Conservation (phyloP, 2,113 vertebrate genomes). For the Synchiropus splendidus region DNA sequence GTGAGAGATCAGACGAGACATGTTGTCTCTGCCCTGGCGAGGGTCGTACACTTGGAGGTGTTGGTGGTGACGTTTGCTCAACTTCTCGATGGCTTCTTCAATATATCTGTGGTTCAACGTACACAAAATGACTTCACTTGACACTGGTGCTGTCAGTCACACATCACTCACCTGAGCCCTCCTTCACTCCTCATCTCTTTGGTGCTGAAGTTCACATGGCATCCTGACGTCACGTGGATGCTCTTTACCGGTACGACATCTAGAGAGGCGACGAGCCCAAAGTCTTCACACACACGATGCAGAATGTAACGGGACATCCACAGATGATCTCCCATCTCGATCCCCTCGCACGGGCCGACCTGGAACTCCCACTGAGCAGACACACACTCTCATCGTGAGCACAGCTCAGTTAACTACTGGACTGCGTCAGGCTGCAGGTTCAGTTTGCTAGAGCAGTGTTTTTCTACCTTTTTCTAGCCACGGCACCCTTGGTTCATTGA, state of each 20-base stretch:
- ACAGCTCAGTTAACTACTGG: too few relatives aligned
- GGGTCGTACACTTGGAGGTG: constrained; percentile 70
- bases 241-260: constrained; percentile 62
- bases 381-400: too few relatives aligned
- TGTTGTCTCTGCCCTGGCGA: constrained; percentile 64
- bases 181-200: not conserved
- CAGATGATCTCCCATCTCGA: constrained; percentile 68
- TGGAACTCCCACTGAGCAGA: constrained; percentile 6
- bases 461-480: too few relatives aligned
- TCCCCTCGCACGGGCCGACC: constrained; percentile 4
- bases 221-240: not conserved
- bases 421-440: too few relatives aligned
- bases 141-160: too few relatives aligned
- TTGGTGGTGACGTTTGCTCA: constrained; percentile 58
- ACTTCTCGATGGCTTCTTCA: constrained; percentile 61
- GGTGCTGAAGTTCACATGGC: not conserved
- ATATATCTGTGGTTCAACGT: constrained; percentile 29
- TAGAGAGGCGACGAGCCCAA: constrained; percentile 29
- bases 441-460: too few relatives aligned
- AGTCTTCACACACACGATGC: constrained; percentile 61
- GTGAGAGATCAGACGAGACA: constrained; percentile 61
- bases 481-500: too few relatives aligned
- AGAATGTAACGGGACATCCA: constrained; percentile 72
- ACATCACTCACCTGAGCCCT: not conserved
- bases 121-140: too few relatives aligned